These are phyloP conservation scores for Glyptemys insculpta DNA, from an alignment of 2,797 vertebrate genomes.

Conservation along the genomic window DNA sequence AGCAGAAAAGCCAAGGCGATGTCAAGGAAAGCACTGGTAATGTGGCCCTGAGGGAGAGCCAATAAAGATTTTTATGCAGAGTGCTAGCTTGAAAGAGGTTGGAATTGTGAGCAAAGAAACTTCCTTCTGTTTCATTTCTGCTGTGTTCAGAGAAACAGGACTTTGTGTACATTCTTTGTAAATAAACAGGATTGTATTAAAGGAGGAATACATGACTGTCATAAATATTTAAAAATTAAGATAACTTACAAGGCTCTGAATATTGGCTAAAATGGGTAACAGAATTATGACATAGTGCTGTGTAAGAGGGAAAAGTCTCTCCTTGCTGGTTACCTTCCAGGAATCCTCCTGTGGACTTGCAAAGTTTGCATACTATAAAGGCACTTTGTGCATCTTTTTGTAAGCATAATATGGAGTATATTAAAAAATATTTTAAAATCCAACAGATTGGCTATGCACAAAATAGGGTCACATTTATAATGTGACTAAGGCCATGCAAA, in stretches of 20 bases:
- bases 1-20: not conserved
- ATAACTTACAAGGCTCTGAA: not conserved
- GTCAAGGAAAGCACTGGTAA: not conserved
- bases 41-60: not conserved
- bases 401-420: not conserved
- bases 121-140: not conserved
- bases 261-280: constrained; percentile 35
- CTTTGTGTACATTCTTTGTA: not conserved
- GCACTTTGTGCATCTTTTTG: not conserved
- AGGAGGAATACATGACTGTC: not conserved
- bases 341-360: not conserved
- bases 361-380: not conserved
- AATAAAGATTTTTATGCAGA: not conserved
- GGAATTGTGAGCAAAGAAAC: not conserved
- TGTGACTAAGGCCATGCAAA: not conserved
- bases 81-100: constrained; percentile 8
- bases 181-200: not conserved
- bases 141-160: constrained; percentile 7
- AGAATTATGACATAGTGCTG: not conserved
- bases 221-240: constrained; percentile 17
- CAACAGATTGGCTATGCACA: not conserved
- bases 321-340: not conserved
- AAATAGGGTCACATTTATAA: not conserved
- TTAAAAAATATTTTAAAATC: not conserved
- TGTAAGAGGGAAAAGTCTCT: not conserved